These are phyloP conservation scores for Byasa hedistus DNA, from an alignment of 2,888 invertebrate genomes.

Conservation along the genomic window DNA sequence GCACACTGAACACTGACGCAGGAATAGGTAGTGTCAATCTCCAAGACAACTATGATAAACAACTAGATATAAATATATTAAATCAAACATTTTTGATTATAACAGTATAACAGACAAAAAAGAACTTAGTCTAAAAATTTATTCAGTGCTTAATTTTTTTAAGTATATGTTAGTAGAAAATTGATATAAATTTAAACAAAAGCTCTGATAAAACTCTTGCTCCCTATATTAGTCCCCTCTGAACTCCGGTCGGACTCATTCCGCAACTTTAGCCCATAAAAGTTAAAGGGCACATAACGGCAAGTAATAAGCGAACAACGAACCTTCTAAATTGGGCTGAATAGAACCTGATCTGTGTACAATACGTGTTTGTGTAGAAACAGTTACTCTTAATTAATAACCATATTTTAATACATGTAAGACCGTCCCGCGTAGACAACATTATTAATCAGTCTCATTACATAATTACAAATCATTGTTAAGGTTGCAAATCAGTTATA, in stretches of 20 bases:
- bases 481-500: neutral
- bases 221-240: constrained; percentile 61
- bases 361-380: constrained; percentile 41
- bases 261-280: constrained; percentile 73
- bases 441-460: neutral
- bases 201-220: constrained; percentile 66
- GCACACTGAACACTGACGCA: neutral
- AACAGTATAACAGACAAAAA: neutral
- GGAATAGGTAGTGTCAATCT: neutral
- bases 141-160: neutral
- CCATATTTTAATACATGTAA: neutral
- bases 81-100: neutral
- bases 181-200: constrained; percentile 63
- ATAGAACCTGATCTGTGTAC: constrained; percentile 58
- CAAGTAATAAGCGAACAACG: constrained; percentile 75
- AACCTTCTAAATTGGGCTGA: constrained; percentile 62
- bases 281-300: constrained; percentile 77
- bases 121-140: too few relatives aligned
- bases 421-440: neutral
- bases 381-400: constrained; percentile 13
- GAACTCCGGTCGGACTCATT: constrained; percentile 45
- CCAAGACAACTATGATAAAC: neutral
- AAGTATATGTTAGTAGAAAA: constrained; percentile 40
- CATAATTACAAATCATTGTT: neutral
- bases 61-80: neutral